Base-by-base conservation (phyloP, 2,888 invertebrate species). In the Isoperla grammatica region DNA sequence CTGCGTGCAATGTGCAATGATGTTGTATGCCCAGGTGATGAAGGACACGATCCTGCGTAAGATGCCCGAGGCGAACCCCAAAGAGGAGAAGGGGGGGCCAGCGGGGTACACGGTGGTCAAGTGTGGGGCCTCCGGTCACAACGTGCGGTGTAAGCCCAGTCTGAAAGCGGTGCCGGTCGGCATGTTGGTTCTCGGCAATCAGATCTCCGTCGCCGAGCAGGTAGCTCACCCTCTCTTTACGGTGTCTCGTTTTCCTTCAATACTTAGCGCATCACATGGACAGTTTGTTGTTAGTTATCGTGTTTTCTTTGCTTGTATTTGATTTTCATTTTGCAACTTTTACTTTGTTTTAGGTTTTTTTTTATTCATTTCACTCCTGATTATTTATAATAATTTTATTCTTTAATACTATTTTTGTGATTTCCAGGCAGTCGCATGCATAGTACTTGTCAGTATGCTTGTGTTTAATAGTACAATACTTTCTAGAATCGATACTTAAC, bases 71-170 rank as follows among this genome's bases (percentile, higher is more conserved):
- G 39, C 48, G 42, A 11, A 22, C 15, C 6, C 57, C 19, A 37
- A 46, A n/a, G 20, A 17, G n/a, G 19, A 29, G 17, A 40, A 48
- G 13, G 50, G 40, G 40, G 75, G 75, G 60, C 73, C 73, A 3
- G 74, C 75, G 3, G 75, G 78, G 17, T 86, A 86, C 69, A 81
- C 83, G 63, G 86, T 88, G 13, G 81, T 87, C 5, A 86, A 85
- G 69, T 87, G 87, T 72, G 87, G 88, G 1, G 85, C 86, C 35
- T 86, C 86, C 17, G 87, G 88, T 0, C 88, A 88, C 72, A 87
- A 88, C 70, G 83, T 88, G 48, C 77, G 87, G 49, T 81, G 82
- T 63, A 75, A 80, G 61, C 86, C 88, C 4, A 84, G 79, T 68
- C 74, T 87, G 54, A 84, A 83, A 71, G 85, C 87, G 2, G 79